Percentiles rank a stretch among this genome's conserved stretches.
Evolutionary conservation across 2,113 vertebrate genomes (phyloP).

Genomic region (Pterocles burchelli): DNA sequence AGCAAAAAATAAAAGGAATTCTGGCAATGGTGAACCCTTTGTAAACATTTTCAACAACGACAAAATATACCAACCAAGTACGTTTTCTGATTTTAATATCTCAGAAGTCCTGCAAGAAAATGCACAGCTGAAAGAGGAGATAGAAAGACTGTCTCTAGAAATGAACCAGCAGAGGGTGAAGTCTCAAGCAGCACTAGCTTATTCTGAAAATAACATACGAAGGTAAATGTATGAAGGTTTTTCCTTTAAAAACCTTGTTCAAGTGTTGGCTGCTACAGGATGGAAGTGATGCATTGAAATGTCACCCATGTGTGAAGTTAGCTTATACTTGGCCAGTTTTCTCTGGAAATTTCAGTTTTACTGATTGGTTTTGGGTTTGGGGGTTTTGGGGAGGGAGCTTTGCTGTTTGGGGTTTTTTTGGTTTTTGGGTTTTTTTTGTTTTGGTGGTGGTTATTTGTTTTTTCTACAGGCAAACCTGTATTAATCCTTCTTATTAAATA

Average conservation of each 20-base stretch:
- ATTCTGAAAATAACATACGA: constrained; percentile 74
- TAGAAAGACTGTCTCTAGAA: constrained; percentile 77
- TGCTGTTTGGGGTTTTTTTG: neutral
- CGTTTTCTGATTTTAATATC: constrained; percentile 80
- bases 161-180: constrained; percentile 74
- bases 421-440: neutral
- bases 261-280: neutral
- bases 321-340: neutral
- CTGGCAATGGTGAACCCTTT: constrained; percentile 24
- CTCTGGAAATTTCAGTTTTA: neutral
- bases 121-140: constrained; percentile 73
- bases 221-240: constrained; percentile 66
- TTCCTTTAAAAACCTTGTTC: neutral
- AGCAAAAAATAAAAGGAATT: constrained; percentile 8
- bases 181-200: constrained; percentile 66
- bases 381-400: no score
- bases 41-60: constrained; percentile 54
- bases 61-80: constrained; percentile 80
- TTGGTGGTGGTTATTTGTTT: neutral
- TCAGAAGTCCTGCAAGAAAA: constrained; percentile 87
- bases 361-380: neutral
- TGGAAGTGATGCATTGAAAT: neutral
- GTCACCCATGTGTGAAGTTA: neutral
- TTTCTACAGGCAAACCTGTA: neutral
- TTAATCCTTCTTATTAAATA: neutral